These are phyloP conservation scores for Drosophila paracracens DNA, from an alignment of 2,888 invertebrate genomes.

Conservation along the genomic window DNA sequence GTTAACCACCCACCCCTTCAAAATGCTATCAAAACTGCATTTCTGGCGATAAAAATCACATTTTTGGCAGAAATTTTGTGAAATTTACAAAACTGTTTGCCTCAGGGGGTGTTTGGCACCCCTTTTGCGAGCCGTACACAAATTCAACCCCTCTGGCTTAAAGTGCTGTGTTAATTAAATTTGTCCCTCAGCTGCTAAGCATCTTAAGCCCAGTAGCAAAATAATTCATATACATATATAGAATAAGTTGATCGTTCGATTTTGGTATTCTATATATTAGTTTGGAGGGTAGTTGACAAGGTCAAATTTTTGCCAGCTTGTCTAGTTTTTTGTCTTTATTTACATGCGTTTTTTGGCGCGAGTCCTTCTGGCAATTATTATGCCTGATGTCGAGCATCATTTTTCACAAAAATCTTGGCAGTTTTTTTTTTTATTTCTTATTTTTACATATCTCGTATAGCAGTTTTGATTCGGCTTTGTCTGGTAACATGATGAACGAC, in stretches of 20 bases:
- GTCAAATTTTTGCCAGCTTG: constrained; percentile 21
- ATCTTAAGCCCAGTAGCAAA: constrained; percentile 42
- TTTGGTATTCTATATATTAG: constrained; percentile 2
- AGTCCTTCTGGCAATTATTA: constrained; percentile 27
- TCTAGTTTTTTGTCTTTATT: background rate
- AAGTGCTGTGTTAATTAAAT: constrained; percentile 55
- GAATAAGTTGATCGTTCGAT: background rate
- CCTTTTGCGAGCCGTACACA: constrained; percentile 16
- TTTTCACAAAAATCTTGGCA: constrained; percentile 32
- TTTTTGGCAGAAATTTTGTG: constrained; percentile 26
- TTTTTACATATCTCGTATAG: constrained; percentile 45
- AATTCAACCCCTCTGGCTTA: constrained; percentile 24
- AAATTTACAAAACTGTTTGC: constrained; percentile 20
- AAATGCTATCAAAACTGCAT: constrained; percentile 20
- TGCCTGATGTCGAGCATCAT: constrained; percentile 47
- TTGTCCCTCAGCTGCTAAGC: constrained; percentile 44
- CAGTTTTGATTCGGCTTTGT: constrained; percentile 53
- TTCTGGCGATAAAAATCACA: constrained; percentile 49
- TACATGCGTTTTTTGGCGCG: constrained; percentile 48
- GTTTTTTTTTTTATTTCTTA: constrained; percentile 5
- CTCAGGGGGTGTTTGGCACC: constrained; percentile 28
- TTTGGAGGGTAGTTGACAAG: background rate
- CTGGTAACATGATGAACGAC: constrained; percentile 75
- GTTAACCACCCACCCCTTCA: background rate
- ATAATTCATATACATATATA: constrained; percentile 6